Evolutionary conservation across 1,140 invertebrate species (phyloP).

Genomic region (Sarcophaga bullata): DNA sequence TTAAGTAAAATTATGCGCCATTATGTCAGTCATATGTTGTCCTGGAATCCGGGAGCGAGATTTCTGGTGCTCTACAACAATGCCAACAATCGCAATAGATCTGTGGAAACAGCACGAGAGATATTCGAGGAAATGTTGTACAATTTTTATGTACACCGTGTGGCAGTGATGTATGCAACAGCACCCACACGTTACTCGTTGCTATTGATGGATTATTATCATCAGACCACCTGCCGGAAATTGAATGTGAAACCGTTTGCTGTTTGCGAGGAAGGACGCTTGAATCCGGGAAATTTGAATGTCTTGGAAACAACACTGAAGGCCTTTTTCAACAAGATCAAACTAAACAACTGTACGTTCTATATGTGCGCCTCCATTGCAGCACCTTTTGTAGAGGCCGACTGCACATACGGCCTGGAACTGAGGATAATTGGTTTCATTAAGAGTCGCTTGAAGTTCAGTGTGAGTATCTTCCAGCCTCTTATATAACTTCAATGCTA

Average conservation of each 20-base stretch:
- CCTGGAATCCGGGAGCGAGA: slow-evolving; percentile 61
- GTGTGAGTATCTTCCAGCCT: slow-evolving; percentile 46
- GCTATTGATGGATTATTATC: slow-evolving; percentile 59
- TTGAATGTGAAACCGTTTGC: slow-evolving; percentile 53
- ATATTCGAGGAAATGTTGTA: slow-evolving; percentile 54
- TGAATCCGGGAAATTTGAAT: slow-evolving; percentile 40
- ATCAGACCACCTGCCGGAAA: slow-evolving; percentile 53
- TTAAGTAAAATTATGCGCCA: slow-evolving; percentile 48
- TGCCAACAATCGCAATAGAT: slow-evolving; percentile 35
- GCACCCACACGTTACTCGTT: slow-evolving; percentile 53
- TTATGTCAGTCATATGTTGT: slow-evolving; percentile 49
- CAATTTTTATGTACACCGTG: slow-evolving; percentile 57
- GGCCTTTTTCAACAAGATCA: slow-evolving; percentile 49
- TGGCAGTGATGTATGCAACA: slow-evolving; percentile 56
- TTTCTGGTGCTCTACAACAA: slow-evolving; percentile 60
- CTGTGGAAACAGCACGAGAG: slow-evolving; percentile 46
- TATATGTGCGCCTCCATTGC: slow-evolving; percentile 57
- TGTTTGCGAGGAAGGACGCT: slow-evolving; percentile 49
- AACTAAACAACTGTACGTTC: slow-evolving; percentile 58
- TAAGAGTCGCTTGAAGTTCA: slow-evolving; percentile 54
- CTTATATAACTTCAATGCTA: not conserved
- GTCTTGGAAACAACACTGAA: slow-evolving; percentile 45
- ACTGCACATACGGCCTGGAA: slow-evolving; percentile 57
- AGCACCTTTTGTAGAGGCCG: slow-evolving; percentile 59
- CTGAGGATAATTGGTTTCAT: slow-evolving; percentile 58